Percentiles rank a stretch among this genome's conserved stretches.
Evolutionary conservation across 2,797 vertebrate species (phyloP).

Genomic region (Glyptemys insculpta): DNA sequence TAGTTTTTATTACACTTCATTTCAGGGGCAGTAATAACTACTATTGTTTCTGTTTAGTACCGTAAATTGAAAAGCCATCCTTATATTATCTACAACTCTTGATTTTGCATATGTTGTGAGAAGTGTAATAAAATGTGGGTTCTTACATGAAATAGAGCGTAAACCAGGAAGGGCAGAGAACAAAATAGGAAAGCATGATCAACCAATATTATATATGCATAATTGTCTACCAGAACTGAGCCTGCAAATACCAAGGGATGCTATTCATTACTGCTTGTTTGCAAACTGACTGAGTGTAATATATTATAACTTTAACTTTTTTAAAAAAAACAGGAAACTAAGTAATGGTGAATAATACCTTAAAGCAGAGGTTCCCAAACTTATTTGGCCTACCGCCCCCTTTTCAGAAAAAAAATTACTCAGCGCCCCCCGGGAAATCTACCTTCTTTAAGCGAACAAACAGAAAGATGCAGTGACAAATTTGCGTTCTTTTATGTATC

Average conservation of each 20-base stretch:
- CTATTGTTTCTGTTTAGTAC: not conserved
- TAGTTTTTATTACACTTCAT: conserved; percentile 15
- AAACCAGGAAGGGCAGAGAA: not conserved
- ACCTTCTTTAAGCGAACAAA: too few relatives aligned
- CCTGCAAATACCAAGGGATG: fast-evolving
- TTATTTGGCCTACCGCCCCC: too few relatives aligned
- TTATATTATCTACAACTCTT: not conserved
- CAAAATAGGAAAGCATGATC: not conserved
- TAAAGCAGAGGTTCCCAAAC: not conserved
- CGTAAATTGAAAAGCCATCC: not conserved
- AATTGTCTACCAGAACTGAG: not conserved
- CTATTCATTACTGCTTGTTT: not conserved
- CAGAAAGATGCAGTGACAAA: too few relatives aligned
- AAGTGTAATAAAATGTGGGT: not conserved
- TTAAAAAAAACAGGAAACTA: fast-evolving
- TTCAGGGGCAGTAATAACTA: not conserved
- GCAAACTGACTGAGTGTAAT: not conserved
- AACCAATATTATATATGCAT: not conserved
- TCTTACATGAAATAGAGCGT: not conserved
- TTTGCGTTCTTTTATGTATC: too few relatives aligned
- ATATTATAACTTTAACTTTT: not conserved
- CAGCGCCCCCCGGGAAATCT: too few relatives aligned
- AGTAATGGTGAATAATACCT: not conserved
- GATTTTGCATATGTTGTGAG: not conserved
- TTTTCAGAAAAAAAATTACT: too few relatives aligned